These are phyloP conservation scores for Apis laboriosa DNA, from an alignment of 1,140 invertebrate genomes.

Conservation along the genomic window DNA sequence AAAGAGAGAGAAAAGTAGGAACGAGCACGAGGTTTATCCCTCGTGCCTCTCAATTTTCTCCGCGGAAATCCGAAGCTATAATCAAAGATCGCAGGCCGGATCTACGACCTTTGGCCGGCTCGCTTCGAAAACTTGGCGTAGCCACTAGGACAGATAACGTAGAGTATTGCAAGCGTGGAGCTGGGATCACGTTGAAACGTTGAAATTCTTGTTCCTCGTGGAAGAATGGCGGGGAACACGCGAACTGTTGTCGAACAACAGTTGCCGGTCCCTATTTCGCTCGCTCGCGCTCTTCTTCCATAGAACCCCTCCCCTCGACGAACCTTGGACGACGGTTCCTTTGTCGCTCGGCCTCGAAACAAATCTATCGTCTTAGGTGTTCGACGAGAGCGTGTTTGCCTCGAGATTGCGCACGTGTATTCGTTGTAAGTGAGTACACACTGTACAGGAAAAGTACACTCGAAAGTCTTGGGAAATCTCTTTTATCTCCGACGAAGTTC, in stretches of 20 bases:
- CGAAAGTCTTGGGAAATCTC: too few species aligned
- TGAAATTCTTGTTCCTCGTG: constrained; percentile 47
- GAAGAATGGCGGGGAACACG: constrained; percentile 52
- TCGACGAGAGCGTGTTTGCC: neutral
- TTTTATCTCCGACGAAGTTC: too few species aligned
- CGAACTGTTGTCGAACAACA: constrained; percentile 9
- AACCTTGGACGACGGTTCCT: neutral
- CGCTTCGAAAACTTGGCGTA: constrained; percentile 53
- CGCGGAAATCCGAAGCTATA: constrained; percentile 58
- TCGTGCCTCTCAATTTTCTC: constrained; percentile 60
- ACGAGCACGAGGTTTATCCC: constrained; percentile 34
- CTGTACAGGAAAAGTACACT: too few species aligned
- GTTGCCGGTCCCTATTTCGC: neutral
- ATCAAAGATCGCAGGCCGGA: constrained; percentile 52
- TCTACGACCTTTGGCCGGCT: constrained; percentile 54
- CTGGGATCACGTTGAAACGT: constrained; percentile 22
- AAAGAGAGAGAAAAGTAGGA: constrained; percentile 31
- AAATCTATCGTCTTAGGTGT: neutral
- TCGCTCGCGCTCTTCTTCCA: neutral
- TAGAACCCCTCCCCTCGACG: too few species aligned
- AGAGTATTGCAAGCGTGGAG: constrained; percentile 40
- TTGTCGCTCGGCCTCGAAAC: constrained; percentile 12
- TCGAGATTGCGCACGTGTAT: too few species aligned
- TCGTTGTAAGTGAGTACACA: too few species aligned
- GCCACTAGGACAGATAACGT: constrained; percentile 57